phyloP scores from a whole-genome alignment of 2,888 invertebrate species.

The Rhorus exstirpatorius region DNA sequence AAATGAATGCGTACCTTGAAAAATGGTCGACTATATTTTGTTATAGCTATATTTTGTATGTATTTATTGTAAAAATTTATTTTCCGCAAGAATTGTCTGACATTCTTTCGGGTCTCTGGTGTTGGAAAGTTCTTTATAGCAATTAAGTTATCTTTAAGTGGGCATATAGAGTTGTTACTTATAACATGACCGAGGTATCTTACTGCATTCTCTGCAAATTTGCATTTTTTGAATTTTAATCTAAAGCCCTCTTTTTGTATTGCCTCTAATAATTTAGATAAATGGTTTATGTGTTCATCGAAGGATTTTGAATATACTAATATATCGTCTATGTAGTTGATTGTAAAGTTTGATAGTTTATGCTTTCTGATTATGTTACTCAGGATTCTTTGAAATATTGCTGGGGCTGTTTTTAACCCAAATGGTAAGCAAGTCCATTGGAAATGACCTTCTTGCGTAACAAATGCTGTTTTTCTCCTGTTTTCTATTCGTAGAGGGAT shows the following conservation, averaged over 20 bases:
- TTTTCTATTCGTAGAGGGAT: constrained; percentile 1
- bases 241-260: constrained; percentile 7
- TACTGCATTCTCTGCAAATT: neutral
- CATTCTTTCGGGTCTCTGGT: too few species aligned
- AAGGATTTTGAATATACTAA: constrained; percentile 6
- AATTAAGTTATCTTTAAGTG: constrained; percentile 2
- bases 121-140: neutral
- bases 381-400: constrained; percentile 10
- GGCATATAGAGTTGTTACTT: neutral
- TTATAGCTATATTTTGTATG: too few species aligned
- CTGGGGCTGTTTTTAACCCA: neutral
- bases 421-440: constrained; percentile 18
- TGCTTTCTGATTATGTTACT: constrained; percentile 2
- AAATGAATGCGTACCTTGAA: too few species aligned
- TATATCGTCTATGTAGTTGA: constrained; percentile 7
- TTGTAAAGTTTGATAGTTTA: neutral
- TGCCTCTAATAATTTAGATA: neutral
- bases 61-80: too few species aligned
- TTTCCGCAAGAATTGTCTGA: too few species aligned
- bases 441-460: neutral
- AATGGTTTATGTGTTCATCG: constrained; percentile 1
- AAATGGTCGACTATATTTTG: too few species aligned
- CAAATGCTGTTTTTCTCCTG: constrained; percentile 10
- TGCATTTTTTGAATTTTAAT: constrained; percentile 15
- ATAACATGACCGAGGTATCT: neutral